Evolutionary conservation across 2,797 vertebrate genomes (phyloP).

Genomic region (Chaetodon trifasciatus): DNA sequence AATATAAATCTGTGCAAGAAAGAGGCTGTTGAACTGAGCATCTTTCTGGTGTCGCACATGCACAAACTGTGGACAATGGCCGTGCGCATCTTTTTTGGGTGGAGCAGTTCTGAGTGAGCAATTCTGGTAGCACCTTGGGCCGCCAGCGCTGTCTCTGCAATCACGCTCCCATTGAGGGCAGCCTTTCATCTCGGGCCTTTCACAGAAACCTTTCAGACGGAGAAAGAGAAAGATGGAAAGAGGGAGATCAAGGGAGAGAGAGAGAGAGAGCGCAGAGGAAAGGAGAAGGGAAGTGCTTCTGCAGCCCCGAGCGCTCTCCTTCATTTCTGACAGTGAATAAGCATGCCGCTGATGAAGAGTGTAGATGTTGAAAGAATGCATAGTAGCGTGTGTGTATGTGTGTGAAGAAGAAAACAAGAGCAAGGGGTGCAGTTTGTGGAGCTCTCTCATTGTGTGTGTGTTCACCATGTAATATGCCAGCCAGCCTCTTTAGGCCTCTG

Average conservation of each 20-base stretch:
- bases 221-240: constrained; percentile 66
- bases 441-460: constrained; percentile 63
- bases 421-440: constrained; percentile 43
- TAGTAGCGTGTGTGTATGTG: constrained; percentile 17
- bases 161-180: constrained; percentile 76
- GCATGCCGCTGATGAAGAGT: constrained; percentile 71
- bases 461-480: constrained; percentile 55
- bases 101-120: constrained; percentile 62
- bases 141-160: constrained; percentile 73
- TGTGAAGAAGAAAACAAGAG: constrained; percentile 39
- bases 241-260: constrained; percentile 56
- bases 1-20: constrained; percentile 23
- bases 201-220: constrained; percentile 78
- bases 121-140: constrained; percentile 71
- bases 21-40: constrained; percentile 27
- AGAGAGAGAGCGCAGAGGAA: constrained; percentile 40
- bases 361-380: constrained; percentile 75
- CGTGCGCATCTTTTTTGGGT: constrained; percentile 33
- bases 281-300: constrained; percentile 78
- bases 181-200: constrained; percentile 83
- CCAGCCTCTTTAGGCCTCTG: constrained; percentile 44
- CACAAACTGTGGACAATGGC: constrained; percentile 48
- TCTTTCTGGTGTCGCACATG: constrained; percentile 29
- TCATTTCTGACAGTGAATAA: constrained; percentile 73
- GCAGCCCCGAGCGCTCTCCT: constrained; percentile 76